Evolutionary conservation across 1,140 invertebrate species (phyloP).

Genomic region (Temnothorax longispinosus): DNA sequence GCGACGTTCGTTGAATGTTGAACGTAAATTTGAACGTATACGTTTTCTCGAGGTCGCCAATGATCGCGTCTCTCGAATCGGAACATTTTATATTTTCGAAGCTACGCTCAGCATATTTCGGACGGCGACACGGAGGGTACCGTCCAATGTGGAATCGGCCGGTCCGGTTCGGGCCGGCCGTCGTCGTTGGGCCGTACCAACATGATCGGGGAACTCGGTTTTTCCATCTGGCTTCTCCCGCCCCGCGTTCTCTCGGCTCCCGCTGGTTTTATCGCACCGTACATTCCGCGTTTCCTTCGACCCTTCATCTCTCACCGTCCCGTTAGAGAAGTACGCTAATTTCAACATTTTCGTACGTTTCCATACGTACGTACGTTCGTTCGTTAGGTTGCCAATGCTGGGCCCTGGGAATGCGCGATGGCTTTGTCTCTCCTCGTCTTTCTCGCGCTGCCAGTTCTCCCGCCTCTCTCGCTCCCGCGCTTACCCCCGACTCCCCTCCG

Average conservation of each 20-base stretch:
- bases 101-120: neutral
- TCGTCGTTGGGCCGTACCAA: constrained; percentile 27
- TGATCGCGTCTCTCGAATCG: neutral
- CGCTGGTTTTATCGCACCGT: neutral
- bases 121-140: neutral
- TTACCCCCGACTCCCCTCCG: constrained; percentile 71
- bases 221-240: neutral
- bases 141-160: constrained; percentile 14
- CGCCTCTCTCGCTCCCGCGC: constrained; percentile 59
- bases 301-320: constrained; percentile 20
- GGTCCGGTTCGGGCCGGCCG: constrained; percentile 13
- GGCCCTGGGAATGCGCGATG: constrained; percentile 85
- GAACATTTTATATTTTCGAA: constrained; percentile 21
- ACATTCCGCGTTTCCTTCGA: neutral
- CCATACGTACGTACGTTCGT: constrained; percentile 75
- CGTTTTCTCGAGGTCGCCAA: neutral
- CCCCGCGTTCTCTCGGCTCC: neutral
- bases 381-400: constrained; percentile 81
- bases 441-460: constrained; percentile 22
- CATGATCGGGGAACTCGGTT: constrained; percentile 4
- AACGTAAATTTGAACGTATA: neutral
- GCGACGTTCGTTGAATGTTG: neutral
- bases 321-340: constrained; percentile 44
- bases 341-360: constrained; percentile 65
- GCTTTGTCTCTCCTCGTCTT: constrained; percentile 78